Conservation (phyloP, 2,797 vertebrate genomes). For the Helostoma temminkii region DNA sequence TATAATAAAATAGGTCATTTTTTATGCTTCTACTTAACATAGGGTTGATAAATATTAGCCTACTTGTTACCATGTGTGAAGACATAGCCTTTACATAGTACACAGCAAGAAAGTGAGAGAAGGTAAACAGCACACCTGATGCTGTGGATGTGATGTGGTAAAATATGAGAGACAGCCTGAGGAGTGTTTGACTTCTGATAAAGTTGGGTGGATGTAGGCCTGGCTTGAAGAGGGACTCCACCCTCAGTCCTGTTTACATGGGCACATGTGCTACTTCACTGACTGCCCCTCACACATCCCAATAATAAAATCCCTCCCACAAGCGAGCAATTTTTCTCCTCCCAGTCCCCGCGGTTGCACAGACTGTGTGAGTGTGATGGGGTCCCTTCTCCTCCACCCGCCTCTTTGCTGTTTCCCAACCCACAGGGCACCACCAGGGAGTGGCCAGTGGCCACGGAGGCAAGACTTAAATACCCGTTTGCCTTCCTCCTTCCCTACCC, state of each 20-base stretch:
- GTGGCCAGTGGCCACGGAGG: conserved; percentile 82
- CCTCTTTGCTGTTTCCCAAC: conserved; percentile 68
- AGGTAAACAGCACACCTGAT: not conserved
- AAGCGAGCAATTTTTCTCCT: conserved; percentile 67
- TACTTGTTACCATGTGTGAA: too few species aligned
- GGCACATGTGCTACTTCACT: conserved; percentile 77
- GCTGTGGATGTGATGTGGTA: too few species aligned
- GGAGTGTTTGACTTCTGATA: not conserved
- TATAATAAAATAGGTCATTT: too few species aligned
- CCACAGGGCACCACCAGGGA: conserved; percentile 77
- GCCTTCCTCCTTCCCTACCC: conserved; percentile 47
- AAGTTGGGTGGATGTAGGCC: conserved; percentile 26
- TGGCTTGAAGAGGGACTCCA: conserved; percentile 69
- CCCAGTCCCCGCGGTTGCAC: conserved; percentile 55
- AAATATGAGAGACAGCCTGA: too few species aligned
- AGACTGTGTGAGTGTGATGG: conserved; percentile 49
- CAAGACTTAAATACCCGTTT: conserved; percentile 66
- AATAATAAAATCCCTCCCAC: conserved; percentile 74
- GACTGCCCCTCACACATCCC: conserved; percentile 69
- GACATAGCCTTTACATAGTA: too few species aligned
- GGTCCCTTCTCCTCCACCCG: conserved; percentile 60
- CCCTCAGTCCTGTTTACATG: conserved; percentile 80
- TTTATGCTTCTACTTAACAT: too few species aligned
- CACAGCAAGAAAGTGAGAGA: too few species aligned
- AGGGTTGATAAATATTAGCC: too few species aligned